phyloP scores from a whole-genome alignment of 2,113 vertebrate genomes.

The Platysternon megacephalum region DNA sequence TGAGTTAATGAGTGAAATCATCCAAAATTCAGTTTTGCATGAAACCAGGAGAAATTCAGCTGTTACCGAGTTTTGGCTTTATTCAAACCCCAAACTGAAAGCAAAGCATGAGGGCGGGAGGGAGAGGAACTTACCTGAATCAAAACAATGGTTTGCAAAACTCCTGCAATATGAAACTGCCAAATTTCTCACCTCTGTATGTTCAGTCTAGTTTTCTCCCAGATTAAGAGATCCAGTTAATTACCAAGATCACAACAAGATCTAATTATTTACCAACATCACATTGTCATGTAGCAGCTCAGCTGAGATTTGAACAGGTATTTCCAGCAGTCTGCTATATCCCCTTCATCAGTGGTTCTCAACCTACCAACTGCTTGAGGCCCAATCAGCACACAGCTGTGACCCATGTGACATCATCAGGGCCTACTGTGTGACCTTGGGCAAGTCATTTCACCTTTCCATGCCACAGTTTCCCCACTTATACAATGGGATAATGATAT shows the following conservation, averaged over 20 bases:
- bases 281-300: neutral
- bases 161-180: neutral
- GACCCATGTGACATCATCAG: no score
- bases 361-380: no score
- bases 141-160: neutral
- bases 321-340: neutral
- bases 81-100: neutral
- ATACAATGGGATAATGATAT: no score
- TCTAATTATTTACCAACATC: neutral
- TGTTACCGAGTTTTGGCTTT: neutral
- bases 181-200: neutral
- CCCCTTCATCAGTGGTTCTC: neutral
- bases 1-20: neutral
- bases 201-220: neutral
- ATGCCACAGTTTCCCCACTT: no score
- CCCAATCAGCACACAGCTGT: no score
- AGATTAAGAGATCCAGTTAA: neutral
- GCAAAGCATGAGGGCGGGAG: neutral
- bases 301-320: neutral
- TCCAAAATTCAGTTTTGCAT: neutral
- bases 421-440: no score
- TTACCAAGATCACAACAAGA: neutral
- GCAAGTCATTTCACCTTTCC: no score
- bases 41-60: neutral
- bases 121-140: neutral